Evolutionary conservation across 2,888 invertebrate species (phyloP).

Genomic region (Caenorhabditis panamensis): DNA sequence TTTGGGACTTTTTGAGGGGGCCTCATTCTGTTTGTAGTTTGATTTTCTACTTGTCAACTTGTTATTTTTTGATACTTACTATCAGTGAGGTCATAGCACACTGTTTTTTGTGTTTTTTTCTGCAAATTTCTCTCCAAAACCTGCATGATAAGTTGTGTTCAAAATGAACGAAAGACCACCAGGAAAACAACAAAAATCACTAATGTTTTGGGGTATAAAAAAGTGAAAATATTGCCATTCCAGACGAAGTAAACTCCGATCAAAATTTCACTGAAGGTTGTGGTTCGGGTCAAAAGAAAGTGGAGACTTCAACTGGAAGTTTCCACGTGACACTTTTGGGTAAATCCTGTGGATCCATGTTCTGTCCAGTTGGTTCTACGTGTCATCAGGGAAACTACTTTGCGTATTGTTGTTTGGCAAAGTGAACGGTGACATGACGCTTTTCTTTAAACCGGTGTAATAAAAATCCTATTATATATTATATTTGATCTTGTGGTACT

Average conservation of each 20-base stretch:
- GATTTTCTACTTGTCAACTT: no score
- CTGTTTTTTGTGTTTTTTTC: no score
- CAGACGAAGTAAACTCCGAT: slow-evolving; percentile 30
- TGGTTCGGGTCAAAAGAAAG: slow-evolving; percentile 22
- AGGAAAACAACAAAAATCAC: neutral
- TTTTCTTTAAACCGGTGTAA: no score
- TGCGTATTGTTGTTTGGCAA: slow-evolving; percentile 35
- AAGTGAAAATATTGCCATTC: neutral
- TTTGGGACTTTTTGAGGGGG: no score
- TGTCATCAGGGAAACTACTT: slow-evolving; percentile 51
- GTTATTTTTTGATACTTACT: no score
- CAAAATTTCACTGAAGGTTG: slow-evolving; percentile 11
- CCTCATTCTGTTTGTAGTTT: no score
- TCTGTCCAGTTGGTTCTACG: slow-evolving; percentile 42
- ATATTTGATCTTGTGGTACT: neutral
- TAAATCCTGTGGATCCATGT: slow-evolving; percentile 35
- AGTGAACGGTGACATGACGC: no score
- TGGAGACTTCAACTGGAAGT: neutral
- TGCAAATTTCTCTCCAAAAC: no score
- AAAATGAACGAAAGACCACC: no score
- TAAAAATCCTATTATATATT: no score
- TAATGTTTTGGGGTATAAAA: neutral
- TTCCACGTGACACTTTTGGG: slow-evolving; percentile 42
- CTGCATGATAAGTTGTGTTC: no score
- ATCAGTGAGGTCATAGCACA: no score